A percentile compares a stretch with the other conserved stretches of the same genome.
Conservation (phyloP, 2,113 vertebrate species). For the Lepus timidus region DNA sequence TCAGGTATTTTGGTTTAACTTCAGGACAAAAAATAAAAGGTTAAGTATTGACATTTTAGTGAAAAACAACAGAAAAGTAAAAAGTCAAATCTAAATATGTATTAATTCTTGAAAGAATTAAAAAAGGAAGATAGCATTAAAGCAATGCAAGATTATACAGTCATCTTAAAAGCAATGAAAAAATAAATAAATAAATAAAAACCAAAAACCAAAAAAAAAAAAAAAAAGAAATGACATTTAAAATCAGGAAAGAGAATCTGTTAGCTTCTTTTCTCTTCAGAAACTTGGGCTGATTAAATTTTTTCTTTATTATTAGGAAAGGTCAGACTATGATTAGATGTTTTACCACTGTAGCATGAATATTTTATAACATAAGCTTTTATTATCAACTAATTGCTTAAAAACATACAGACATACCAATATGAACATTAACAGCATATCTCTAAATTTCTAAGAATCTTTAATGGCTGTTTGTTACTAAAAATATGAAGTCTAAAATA, state of each 20-base stretch:
- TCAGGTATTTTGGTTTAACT: not conserved
- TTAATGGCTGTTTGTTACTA: not conserved
- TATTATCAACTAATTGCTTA: not conserved
- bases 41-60: not conserved
- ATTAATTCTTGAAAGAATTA: not conserved
- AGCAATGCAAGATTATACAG: not conserved
- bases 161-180: not conserved
- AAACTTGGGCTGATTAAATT: not conserved
- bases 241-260: not conserved
- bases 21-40: slow-evolving; percentile 8
- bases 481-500: slow-evolving; percentile 15
- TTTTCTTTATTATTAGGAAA: not conserved
- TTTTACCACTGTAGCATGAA: not conserved
- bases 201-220: too few relatives aligned
- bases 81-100: not conserved
- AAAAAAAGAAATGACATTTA: not conserved
- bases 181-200: too few relatives aligned
- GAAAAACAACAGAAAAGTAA: not conserved
- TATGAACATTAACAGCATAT: not conserved
- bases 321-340: not conserved
- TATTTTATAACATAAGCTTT: slow-evolving; percentile 4
- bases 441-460: not conserved
- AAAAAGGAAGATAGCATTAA: not conserved
- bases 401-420: slow-evolving; percentile 22
- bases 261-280: not conserved